phyloP scores from a whole-genome alignment of 2,888 invertebrate species.

The Agrochola macilenta region DNA sequence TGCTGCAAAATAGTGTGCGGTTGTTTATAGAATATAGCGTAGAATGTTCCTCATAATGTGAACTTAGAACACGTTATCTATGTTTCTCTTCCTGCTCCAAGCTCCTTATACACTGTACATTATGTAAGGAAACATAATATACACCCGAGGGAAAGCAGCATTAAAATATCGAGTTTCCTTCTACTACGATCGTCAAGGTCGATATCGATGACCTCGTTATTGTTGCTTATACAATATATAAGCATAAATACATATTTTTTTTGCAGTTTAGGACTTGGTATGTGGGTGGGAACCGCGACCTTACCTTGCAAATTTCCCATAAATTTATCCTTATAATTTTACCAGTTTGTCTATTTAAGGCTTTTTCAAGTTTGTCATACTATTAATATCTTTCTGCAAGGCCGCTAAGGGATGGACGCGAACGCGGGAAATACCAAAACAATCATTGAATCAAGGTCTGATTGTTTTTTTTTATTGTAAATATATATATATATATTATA shows the following conservation, averaged over 20 bases:
- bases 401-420: not conserved
- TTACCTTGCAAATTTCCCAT: conserved; percentile 17
- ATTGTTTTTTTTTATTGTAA: too few relatives aligned
- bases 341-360: conserved; percentile 28
- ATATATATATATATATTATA: too few relatives aligned
- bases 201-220: conserved; percentile 38
- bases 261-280: not conserved
- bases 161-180: conserved; percentile 45
- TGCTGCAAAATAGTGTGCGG: not conserved
- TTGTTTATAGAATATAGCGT: not conserved
- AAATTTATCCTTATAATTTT: conserved; percentile 22
- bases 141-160: conserved; percentile 20
- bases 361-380: conserved; percentile 10
- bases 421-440: not conserved
- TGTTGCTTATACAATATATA: not conserved
- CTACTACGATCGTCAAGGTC: conserved; percentile 42
- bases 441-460: conserved; percentile 12
- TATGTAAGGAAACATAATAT: conserved; percentile 45
- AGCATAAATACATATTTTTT: not conserved
- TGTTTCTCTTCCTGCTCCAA: not conserved
- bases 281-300: not conserved
- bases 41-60: conserved; percentile 1
- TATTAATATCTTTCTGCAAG: conserved; percentile 16
- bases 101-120: conserved; percentile 10
- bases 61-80: conserved; percentile 5